These are phyloP conservation scores for Pristionchus entomophagus DNA, from an alignment of 2,888 invertebrate species.

Conservation along the genomic window DNA sequence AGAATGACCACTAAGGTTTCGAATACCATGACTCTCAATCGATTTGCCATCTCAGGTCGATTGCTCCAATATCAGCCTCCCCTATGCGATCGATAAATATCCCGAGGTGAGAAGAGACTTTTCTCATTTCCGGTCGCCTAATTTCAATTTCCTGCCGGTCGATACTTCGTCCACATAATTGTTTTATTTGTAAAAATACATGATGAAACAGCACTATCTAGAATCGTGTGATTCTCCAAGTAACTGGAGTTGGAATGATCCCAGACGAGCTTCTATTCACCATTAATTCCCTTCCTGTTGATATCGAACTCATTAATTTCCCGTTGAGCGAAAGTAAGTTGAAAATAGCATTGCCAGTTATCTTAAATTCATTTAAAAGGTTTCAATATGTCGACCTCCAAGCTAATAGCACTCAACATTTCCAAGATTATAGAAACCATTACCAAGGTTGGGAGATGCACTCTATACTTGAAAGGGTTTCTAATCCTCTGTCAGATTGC, in stretches of 20 bases:
- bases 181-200: not conserved
- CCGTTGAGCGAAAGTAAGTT: not conserved
- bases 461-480: not conserved
- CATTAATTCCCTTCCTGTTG: not conserved
- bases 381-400: not conserved
- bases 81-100: constrained; percentile 13
- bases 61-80: constrained; percentile 19
- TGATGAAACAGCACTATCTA: not conserved
- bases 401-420: not conserved
- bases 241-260: not conserved
- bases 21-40: not conserved
- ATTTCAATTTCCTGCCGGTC: no score
- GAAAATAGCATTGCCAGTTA: no score
- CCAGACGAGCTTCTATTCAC: not conserved
- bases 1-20: not conserved
- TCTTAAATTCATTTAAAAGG: not conserved
- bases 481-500: not conserved
- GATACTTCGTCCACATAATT: no score
- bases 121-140: no score
- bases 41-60: not conserved
- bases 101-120: not conserved
- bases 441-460: not conserved
- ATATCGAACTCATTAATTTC: not conserved
- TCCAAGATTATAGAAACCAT: not conserved
- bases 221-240: constrained; percentile 14